Base-by-base conservation (phyloP, 2,888 invertebrate genomes). In the Aspidiotus rigidus region DNA sequence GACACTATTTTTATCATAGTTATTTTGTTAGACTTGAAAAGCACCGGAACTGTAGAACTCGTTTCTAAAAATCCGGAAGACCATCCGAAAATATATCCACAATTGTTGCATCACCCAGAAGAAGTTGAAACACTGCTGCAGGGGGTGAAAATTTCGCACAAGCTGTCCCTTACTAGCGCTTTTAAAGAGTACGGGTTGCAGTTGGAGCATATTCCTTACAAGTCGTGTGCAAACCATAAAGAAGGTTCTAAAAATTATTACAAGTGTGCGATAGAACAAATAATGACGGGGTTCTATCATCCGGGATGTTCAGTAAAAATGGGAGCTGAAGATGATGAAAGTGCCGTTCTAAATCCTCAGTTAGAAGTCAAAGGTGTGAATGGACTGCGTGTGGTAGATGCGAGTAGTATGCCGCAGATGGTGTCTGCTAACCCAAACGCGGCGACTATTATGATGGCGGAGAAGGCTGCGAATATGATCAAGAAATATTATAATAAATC, bases 21-120 rank as follows among this genome's bases (percentile, higher is more conserved):
- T 13, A 70, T 70, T 62, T 28, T 80, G 3, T 59, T 86, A 76
- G 78, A 82, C 41, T 83, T 82, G 0, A 44, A 42, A 11, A 71
- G 70, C 40, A 59, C 62, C 15, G 71, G 71, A 2, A 54, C 17
- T 49, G n/a, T 71, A 7, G 15, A 56, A 7, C 40, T 71, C 11
- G 54, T 42, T 7, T 67, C 66, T 1, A 41, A 39, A 13, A 60
- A 70, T 28, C 70, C 70, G 28, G 8, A 42, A 13, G 64, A 49
- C 5, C 16, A 13, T 10, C 71, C 71, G 13, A 54, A 62, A 62
- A 63, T 63, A 56, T 17, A 63, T 11, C 57, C 63, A 7, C 17
- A 70, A 44, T 62, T 70, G 11, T 44, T 70, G 15, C 49, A 40
- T 16, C 56, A 70, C 17, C 15, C 41, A 17, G 63, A 63, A 1